Percentiles rank a stretch among this genome's conserved stretches.
Conservation (phyloP, 2,797 vertebrate genomes). For the Pelodytes ibericus region DNA sequence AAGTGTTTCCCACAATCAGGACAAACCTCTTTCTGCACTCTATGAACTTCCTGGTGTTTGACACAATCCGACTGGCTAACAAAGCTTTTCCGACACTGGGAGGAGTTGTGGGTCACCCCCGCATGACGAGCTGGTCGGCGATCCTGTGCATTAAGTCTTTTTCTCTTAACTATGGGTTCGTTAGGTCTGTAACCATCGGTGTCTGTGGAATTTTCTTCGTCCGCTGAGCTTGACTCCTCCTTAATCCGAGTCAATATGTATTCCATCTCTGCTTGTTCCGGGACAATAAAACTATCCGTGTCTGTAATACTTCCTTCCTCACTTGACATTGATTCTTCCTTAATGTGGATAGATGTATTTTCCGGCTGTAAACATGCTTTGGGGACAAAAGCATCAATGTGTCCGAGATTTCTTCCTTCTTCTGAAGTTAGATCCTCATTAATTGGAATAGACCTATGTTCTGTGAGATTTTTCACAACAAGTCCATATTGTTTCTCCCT, state of each 20-base stretch:
- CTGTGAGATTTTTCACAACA: too few species aligned
- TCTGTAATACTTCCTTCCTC: not conserved
- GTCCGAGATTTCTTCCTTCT: too few species aligned
- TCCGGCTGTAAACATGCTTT: too few species aligned
- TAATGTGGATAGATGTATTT: too few species aligned
- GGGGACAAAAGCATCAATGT: too few species aligned
- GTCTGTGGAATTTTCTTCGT: not conserved
- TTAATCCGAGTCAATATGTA: not conserved
- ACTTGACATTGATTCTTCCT: too few species aligned
- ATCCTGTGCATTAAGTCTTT: not conserved
- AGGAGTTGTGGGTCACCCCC: not conserved
- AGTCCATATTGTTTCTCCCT: too few species aligned
- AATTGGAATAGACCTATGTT: too few species aligned
- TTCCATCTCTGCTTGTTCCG: not conserved
- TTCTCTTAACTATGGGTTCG: not conserved
- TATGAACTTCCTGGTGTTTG: constrained; percentile 22
- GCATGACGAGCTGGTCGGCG: not conserved
- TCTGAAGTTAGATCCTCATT: too few species aligned
- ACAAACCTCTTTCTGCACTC: constrained; percentile 9
- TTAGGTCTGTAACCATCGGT: not conserved
- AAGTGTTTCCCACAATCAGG: constrained; percentile 15
- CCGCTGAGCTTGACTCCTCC: not conserved
- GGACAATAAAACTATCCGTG: not conserved
- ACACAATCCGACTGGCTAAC: constrained; percentile 3
- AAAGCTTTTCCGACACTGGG: constrained; percentile 7